phyloP scores from a whole-genome alignment of 2,797 vertebrate species.

The Aulostomus chinensis region DNA sequence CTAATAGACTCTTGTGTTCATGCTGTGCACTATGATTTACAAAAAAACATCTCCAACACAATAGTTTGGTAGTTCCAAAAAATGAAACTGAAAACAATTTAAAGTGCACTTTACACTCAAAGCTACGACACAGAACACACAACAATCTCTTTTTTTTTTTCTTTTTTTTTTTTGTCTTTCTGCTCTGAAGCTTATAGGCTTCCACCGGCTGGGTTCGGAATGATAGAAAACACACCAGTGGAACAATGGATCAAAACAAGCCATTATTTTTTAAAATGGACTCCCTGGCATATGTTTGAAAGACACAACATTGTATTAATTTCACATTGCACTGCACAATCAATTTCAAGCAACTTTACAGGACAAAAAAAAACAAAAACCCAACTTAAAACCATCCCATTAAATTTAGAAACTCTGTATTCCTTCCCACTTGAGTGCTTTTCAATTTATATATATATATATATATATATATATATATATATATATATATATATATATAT shows the following conservation, averaged over 20 bases:
- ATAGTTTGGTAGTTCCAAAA: slow-evolving; percentile 5
- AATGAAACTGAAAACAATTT: slow-evolving; percentile 26
- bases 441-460: slow-evolving; percentile 20
- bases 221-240: slow-evolving; percentile 28
- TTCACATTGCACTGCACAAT: slow-evolving; percentile 58
- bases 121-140: slow-evolving; percentile 14
- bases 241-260: slow-evolving; percentile 37
- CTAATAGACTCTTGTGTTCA: slow-evolving; percentile 47
- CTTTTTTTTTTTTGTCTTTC: slow-evolving; percentile 6
- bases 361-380: slow-evolving; percentile 28
- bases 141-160: slow-evolving; percentile 5
- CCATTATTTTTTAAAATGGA: slow-evolving; percentile 17
- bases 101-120: slow-evolving; percentile 36
- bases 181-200: slow-evolving; percentile 15
- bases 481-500: no score
- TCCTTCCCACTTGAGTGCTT: slow-evolving; percentile 26
- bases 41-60: slow-evolving; percentile 27
- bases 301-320: slow-evolving; percentile 54
- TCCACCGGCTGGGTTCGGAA: slow-evolving; percentile 37
- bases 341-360: slow-evolving; percentile 57
- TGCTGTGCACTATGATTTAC: slow-evolving; percentile 31
- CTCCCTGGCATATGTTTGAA: slow-evolving; percentile 35
- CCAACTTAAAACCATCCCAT: slow-evolving; percentile 8
- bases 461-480: no score
- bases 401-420: slow-evolving; percentile 17